Evolutionary conservation across 2,888 invertebrate genomes (phyloP), one percentile per base, ranked within the genome.

Genomic region (Loripinus fragilis): DNA sequence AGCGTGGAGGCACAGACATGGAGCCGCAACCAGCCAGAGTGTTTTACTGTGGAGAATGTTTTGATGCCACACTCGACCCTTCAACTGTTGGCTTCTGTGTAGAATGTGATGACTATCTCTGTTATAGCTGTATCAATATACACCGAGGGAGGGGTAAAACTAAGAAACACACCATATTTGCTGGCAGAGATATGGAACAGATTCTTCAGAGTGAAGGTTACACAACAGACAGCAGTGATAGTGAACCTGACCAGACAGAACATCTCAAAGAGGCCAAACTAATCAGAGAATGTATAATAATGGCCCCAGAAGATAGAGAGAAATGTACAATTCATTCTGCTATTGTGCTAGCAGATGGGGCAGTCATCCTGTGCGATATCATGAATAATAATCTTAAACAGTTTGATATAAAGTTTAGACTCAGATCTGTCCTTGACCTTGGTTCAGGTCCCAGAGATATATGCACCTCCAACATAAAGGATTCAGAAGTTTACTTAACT

Each of bases 241-340:
- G 60, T 33, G 60, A 60, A 33, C 60, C 60, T 17, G 60, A 60
- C 12, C 30, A 60, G 33, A 5, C 17, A 5, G 60, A 60, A 60
- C 33, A 33, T 60, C 28, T 60, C 33, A 60, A 60, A 60, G 60
- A 60, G 12, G 23, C 60, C 30, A 30, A 60, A 20, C 20, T 60
- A 33, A 20, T 60, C 33, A 10, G 60, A 10, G 60, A 60, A 33
- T 60, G 60, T 23, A 60, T 28, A 33, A 60, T 60, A 60, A 60
- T 60, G 60, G 60, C 60, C 5, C 60, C 60, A 60, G 60, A 60
- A 20, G 83, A 83, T 42, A 75, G 55, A 48, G 80, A 83, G 60
- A 80, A 80, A 20, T 83, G 83, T 69, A 83, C 80, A 38, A 78
- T 83, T 20, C 78, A 83, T 50, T 78, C 83, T 23, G 48, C 83